phyloP scores from a whole-genome alignment of 1,140 invertebrate genomes.

The Euborellia annulipes region DNA sequence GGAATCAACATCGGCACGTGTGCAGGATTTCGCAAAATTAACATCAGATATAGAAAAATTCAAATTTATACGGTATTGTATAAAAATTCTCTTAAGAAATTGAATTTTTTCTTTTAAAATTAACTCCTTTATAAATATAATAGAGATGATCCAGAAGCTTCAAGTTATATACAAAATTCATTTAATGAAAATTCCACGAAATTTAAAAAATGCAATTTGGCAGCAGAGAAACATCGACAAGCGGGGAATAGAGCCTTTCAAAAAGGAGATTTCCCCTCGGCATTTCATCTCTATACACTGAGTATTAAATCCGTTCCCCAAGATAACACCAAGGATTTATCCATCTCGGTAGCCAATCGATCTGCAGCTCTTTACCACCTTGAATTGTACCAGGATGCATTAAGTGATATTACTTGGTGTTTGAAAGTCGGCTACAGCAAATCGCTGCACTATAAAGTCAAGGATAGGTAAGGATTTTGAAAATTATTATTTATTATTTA shows the following conservation, averaged over 20 bases:
- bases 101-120: no score
- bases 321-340: slow-evolving; percentile 40
- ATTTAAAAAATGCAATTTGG: no score
- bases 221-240: no score
- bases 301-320: slow-evolving; percentile 46
- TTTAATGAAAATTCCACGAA: no score
- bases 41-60: no score
- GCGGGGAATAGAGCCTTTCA: slow-evolving; percentile 62
- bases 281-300: slow-evolving; percentile 56
- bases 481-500: neutral
- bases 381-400: slow-evolving; percentile 43
- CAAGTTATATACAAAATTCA: no score
- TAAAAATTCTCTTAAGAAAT: no score
- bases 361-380: slow-evolving; percentile 75
- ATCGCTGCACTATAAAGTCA: slow-evolving; percentile 57
- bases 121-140: no score
- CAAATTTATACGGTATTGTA: no score
- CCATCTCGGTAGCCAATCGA: slow-evolving; percentile 68
- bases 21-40: no score
- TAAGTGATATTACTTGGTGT: slow-evolving; percentile 55
- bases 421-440: slow-evolving; percentile 53
- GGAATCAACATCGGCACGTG: no score
- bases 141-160: no score
- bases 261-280: slow-evolving; percentile 53
- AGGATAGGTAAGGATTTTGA: slow-evolving; percentile 43